Conservation (phyloP, 2,888 invertebrate species). For the Digitonthophagus gazella region DNA sequence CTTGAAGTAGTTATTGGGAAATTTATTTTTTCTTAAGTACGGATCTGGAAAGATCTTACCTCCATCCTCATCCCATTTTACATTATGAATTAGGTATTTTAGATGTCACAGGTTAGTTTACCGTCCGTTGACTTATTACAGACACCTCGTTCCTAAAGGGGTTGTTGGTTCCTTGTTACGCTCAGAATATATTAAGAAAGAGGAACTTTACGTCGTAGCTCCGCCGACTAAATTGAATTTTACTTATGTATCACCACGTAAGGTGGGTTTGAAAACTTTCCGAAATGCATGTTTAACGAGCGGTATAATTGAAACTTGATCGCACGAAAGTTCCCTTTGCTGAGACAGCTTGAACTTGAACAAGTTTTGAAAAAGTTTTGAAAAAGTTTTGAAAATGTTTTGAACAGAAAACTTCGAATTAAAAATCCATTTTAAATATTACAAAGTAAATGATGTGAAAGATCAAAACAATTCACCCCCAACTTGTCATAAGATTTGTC, state of each 20-base stretch:
- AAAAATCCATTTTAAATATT: no score
- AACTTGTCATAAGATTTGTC: no score
- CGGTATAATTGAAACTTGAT: background rate
- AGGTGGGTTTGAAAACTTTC: background rate
- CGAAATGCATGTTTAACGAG: background rate
- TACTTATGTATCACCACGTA: background rate
- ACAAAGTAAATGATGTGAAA: no score
- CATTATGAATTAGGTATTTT: slow-evolving; percentile 29
- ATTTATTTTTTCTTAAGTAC: background rate
- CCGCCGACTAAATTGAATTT: background rate
- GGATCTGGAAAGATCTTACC: no score
- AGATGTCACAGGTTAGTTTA: slow-evolving; percentile 19
- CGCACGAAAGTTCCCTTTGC: no score
- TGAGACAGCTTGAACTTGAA: no score
- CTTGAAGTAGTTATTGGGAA: no score
- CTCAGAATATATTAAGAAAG: background rate
- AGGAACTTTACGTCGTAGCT: background rate
- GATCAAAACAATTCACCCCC: no score
- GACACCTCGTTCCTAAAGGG: background rate
- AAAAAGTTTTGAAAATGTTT: no score
- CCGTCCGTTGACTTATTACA: background rate
- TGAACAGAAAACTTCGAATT: no score
- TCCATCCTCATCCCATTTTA: slow-evolving; percentile 1
- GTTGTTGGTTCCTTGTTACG: background rate
- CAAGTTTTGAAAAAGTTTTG: no score